These are phyloP conservation scores for Nasonia giraulti DNA, from an alignment of 1,140 invertebrate species.

Conservation along the genomic window DNA sequence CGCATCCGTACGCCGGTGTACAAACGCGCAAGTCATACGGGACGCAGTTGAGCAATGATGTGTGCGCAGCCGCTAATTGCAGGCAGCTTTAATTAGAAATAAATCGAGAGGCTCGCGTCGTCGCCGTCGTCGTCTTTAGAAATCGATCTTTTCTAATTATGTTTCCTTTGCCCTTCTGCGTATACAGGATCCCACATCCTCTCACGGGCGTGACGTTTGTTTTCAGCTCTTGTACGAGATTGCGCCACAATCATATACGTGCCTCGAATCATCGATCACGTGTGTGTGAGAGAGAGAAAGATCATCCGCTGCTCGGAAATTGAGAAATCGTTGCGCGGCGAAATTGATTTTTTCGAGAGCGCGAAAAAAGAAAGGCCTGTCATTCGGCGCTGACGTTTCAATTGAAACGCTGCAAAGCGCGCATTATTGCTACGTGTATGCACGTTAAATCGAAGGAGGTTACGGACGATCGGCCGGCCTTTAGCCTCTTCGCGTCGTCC, in stretches of 20 bases:
- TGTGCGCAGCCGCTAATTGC: neutral
- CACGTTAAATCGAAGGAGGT: neutral
- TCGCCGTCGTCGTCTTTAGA: conserved; percentile 1
- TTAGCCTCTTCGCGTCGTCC: conserved; percentile 17
- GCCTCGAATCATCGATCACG: neutral
- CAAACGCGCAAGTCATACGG: conserved; percentile 20
- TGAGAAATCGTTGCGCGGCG: conserved; percentile 13
- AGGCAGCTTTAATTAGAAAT: conserved; percentile 22
- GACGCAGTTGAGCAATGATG: conserved; percentile 12
- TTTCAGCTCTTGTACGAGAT: neutral
- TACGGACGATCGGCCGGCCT: neutral
- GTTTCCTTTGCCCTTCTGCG: neutral
- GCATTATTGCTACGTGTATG: neutral
- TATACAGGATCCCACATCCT: neutral
- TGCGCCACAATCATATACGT: neutral
- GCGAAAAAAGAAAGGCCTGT: conserved; percentile 18
- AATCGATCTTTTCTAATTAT: conserved; percentile 31
- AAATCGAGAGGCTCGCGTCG: neutral
- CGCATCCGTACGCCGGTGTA: no score
- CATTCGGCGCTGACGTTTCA: conserved; percentile 36
- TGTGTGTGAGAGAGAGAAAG: neutral
- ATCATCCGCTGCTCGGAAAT: neutral
- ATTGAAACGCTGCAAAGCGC: neutral
- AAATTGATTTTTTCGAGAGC: conserved; percentile 21
- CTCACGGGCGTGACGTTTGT: conserved; percentile 8